Conservation (phyloP, 1,140 invertebrate species). For the Caenorhabditis elegans region DNA sequence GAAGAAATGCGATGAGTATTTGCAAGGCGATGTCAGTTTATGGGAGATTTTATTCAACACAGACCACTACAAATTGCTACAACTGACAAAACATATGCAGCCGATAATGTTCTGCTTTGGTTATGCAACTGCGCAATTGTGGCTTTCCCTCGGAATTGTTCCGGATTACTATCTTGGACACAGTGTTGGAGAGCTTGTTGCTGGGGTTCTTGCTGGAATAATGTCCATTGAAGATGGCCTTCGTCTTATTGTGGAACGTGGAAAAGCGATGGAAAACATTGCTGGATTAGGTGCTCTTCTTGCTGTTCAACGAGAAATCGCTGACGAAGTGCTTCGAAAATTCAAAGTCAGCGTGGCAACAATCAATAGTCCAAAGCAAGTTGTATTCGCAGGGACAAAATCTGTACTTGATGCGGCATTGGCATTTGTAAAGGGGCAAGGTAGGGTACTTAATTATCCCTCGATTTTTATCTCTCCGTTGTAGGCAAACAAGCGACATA, state of each 20-base stretch:
- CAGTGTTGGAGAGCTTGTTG: constrained; percentile 50
- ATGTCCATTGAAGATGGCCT: constrained; percentile 47
- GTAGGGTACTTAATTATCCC: not conserved
- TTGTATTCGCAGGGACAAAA: constrained; percentile 40
- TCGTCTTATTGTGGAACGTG: constrained; percentile 37
- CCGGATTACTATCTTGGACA: constrained; percentile 38
- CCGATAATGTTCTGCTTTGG: constrained; percentile 46
- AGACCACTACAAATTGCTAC: constrained; percentile 34
- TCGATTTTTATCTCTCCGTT: not conserved
- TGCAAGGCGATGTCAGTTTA: constrained; percentile 29
- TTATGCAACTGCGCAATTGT: constrained; percentile 41
- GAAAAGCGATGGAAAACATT: constrained; percentile 45
- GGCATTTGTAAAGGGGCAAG: constrained; percentile 28
- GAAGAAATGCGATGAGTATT: not conserved
- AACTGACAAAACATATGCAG: constrained; percentile 42
- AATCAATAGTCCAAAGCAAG: constrained; percentile 47
- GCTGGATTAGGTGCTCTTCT: constrained; percentile 45
- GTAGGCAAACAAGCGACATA: constrained; percentile 20
- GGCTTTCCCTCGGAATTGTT: constrained; percentile 4
- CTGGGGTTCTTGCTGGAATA: constrained; percentile 37
- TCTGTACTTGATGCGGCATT: constrained; percentile 14
- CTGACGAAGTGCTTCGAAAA: constrained; percentile 1
- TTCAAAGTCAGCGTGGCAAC: constrained; percentile 43
- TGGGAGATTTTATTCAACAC: constrained; percentile 39
- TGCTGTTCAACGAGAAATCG: constrained; percentile 34